Evolutionary conservation across 2,888 invertebrate genomes (phyloP).

Genomic region (Seladonia tumulorum): DNA sequence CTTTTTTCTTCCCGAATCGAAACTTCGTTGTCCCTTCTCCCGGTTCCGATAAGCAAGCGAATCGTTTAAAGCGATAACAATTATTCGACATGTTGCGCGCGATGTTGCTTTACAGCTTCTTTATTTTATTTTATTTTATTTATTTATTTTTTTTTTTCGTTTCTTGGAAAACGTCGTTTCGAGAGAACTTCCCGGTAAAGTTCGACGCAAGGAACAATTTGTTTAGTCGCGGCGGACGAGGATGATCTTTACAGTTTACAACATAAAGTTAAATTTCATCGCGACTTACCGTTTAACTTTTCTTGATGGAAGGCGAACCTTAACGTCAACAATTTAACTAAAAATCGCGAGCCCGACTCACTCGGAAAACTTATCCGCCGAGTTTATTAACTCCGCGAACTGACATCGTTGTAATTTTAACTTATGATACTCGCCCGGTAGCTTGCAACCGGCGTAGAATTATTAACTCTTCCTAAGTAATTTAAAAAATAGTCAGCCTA

Average conservation of each 20-base stretch:
- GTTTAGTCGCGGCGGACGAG: constrained; percentile 20
- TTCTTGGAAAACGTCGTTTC: background rate
- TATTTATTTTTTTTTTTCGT: too few species aligned
- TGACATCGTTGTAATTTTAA: constrained; percentile 58
- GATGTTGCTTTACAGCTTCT: background rate
- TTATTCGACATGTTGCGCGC: background rate
- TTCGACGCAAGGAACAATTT: constrained; percentile 13
- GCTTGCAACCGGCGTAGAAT: constrained; percentile 23
- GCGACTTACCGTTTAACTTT: constrained; percentile 50
- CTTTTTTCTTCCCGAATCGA: constrained; percentile 36
- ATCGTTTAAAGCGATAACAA: constrained; percentile 5
- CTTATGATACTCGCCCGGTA: constrained; percentile 38
- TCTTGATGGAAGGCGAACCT: constrained; percentile 35
- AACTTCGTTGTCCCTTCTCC: background rate
- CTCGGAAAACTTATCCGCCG: constrained; percentile 49
- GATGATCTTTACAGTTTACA: constrained; percentile 30
- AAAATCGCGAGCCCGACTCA: constrained; percentile 41
- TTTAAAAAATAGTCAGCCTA: constrained; percentile 44
- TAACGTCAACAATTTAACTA: constrained; percentile 40
- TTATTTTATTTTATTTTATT: too few species aligned
- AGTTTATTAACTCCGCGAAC: constrained; percentile 52
- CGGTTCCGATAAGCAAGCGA: background rate
- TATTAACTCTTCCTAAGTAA: constrained; percentile 49
- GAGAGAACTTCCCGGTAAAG: background rate
- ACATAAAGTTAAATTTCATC: constrained; percentile 44